Base-by-base conservation (phyloP, 2,888 invertebrate species). In the Dermolepida albohirtum region DNA sequence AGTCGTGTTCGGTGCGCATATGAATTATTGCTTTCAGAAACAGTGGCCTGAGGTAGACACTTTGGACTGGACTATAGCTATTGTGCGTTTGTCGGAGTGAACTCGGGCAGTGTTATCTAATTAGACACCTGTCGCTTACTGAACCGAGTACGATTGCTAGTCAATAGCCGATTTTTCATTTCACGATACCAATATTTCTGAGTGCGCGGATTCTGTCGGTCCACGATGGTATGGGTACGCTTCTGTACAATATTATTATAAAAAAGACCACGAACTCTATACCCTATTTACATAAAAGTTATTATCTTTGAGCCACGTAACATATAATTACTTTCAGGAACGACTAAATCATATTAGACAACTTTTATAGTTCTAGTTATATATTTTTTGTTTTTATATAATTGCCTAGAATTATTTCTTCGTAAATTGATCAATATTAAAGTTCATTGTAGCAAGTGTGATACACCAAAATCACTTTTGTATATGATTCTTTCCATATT, bases 21-120 rank as follows among this genome's bases (percentile, higher is more conserved):
- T 82, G 81, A 82, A 74, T 80, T 80, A 82, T 80, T 72, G 80
- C 82, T 79, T 79, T 82, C 82, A 82, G 79, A 79, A 82, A 81
- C 82, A 82, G 80, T 80, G 78, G 79, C 78, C 67, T 63, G 63
- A 63, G 63, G 67, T 67, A 63, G 67, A 67, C 67, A 67, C 67
- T 67, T 63, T 17, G 63, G 40, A 50, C 52, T 22, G 50, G 59
- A 51, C 50, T 39, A 22, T 63, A 8, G 62, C 41, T 43, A 66
- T 51, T 67, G 67, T 43, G 50, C 67, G 63, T 50, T 63, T 47
- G 47, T 62, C 44, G 52, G 40, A 66, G 16, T 47, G 52, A 43
- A 34, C 27, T 67, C 40, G 34, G 29, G 52, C 47, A 52, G 50
- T 50, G 67, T 43, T 54, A 41, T 40, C 50, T 63, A 67, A 67